phyloP scores from a whole-genome alignment of 1,140 invertebrate genomes.

The Mizuhopecten yessoensis region DNA sequence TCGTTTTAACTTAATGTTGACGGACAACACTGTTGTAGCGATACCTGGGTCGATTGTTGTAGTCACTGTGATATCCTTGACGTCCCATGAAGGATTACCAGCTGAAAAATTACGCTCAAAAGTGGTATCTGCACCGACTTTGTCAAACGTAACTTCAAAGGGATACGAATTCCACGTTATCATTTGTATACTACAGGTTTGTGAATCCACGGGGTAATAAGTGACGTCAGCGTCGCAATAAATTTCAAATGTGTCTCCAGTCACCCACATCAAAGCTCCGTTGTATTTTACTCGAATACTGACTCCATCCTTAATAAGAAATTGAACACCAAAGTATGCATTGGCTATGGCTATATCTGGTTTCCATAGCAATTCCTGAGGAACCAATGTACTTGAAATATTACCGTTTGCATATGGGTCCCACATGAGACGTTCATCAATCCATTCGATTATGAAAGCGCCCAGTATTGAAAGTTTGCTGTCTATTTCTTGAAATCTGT shows the following conservation, averaged over 20 bases:
- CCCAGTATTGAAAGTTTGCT: constrained; percentile 55
- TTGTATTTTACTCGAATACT: constrained; percentile 40
- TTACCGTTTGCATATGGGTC: constrained; percentile 36
- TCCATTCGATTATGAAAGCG: constrained; percentile 50
- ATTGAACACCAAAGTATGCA: neutral
- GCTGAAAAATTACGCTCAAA: neutral
- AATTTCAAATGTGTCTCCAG: constrained; percentile 82
- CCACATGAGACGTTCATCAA: constrained; percentile 57
- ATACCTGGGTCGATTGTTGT: no score
- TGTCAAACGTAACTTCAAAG: neutral
- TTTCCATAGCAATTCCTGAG: constrained; percentile 49
- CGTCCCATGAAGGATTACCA: constrained; percentile 47
- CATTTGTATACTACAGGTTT: constrained; percentile 48
- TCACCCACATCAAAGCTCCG: constrained; percentile 84
- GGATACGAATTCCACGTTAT: neutral
- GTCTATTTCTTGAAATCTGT: constrained; percentile 58
- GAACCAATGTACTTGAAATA: neutral
- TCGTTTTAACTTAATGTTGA: constrained; percentile 10
- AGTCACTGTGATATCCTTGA: neutral
- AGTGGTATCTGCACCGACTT: neutral
- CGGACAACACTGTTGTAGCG: neutral
- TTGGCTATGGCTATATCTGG: constrained; percentile 55
- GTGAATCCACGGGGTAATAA: constrained; percentile 71
- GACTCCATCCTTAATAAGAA: constrained; percentile 28
- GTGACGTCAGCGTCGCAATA: constrained; percentile 65